Evolutionary conservation across 2,797 vertebrate genomes (phyloP), one percentile per base, ranked within the genome.

Genomic region (Rhinogobio ventralis): DNA sequence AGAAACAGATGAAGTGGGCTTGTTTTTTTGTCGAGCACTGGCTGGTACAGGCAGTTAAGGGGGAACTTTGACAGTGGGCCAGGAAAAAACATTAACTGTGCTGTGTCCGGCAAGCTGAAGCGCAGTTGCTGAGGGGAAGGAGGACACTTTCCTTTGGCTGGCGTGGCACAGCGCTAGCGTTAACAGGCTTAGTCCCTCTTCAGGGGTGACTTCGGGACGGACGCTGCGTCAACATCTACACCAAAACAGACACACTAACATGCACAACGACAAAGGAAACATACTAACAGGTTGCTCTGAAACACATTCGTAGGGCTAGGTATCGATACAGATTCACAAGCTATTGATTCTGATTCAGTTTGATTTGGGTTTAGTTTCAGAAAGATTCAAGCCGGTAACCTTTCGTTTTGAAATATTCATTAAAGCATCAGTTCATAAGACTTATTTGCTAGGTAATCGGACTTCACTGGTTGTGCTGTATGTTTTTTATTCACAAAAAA

Each of bases 11-110:
- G 94, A 94, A 96, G 92, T 92, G 91, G 87, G 93, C 93, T 96
- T 93, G 88, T 91, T 96, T 95, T 85, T 95, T 95, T 93, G 91
- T 95, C 94, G 94, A 90, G 93, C 92, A 87, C 94, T 95, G 93
- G 94, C 94, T 95, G 90, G 84, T 88, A 89, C 91, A 90, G 93
- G 94, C 94, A 91, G 84, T 86, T 86, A 85, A 86, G 87, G 83
- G 68, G 88, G 86, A 88, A 85, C 82, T 95, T 96, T 97, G 96
- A 96, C 94, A 95, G 83, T 30, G 91, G 95, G 96, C 96, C 96
- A 97, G 95, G 94, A 95, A 95, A 92, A 95, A 96, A 96, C 94
- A 96, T 96, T 96, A 97, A 96, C 95, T 92, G 94, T 96, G 93
- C 94, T 93, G 94, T 95, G 95, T 94, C 96, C 96, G 93, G 94